Evolutionary conservation across 2,797 vertebrate species (phyloP), one percentile per base, ranked within the genome.

Genomic region (Danio jaintianensis): DNA sequence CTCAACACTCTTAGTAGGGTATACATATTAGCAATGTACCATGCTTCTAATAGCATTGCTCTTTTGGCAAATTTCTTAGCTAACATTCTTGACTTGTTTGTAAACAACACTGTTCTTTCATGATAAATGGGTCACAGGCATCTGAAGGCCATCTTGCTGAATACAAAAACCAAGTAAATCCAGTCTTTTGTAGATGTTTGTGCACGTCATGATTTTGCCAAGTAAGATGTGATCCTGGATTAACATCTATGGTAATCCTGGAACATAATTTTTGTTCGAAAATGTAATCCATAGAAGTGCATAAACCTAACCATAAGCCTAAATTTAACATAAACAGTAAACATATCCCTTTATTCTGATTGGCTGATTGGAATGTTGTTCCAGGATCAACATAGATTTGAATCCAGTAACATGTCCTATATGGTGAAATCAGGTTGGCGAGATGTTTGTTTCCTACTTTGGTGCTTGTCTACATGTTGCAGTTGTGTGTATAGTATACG

Each of bases 391-490:
- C 29, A 3, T 1, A 29, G 29, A 29, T 29, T 29, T 29, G 29
- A 29, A 29, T 29, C 3, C 1, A 29, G 29, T 29, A 29, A 29
- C 29, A 3, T 29, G n/a, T n/a, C 29, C 29, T 29, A 29, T 29
- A 29, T 1, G 29, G 29, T 29, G 3, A 29, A 29, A 29, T 29
- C 29, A 29, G 29, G 1, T 29, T 29, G 29, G 29, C 3, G 43
- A 20, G 53, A 62, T 64, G 75, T 79, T 56, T 84, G 67, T 38
- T 42, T 48, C 22, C 79, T 50, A 45, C 55, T 79, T 58, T 85
- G 69, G 36, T 78, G 56, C 85, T n/a, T 50, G n/a, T 71, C 29
- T 20, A 69, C 18, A 56, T 76, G 68, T 82, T 59, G 69, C 22
- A 50, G 58, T 47, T 75, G 42, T 48, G 38, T 53, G 64, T 78